Evolutionary conservation across 92 coral and sea anemone genomes (phyloP).

Genomic region (Parazoanthus swiftii): DNA sequence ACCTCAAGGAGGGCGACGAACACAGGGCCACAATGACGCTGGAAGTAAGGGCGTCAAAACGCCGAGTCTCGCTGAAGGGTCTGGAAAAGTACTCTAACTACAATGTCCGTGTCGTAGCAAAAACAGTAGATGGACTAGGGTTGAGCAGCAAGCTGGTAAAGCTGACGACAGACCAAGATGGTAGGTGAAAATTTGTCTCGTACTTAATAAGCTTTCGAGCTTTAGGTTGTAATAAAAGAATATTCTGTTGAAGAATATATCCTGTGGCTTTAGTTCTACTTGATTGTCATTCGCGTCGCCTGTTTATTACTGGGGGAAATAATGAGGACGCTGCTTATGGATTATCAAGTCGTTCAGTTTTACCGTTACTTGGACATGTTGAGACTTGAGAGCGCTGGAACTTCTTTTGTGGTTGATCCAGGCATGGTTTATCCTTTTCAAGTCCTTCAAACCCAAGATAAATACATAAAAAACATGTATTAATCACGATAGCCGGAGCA

Average conservation of each 20-base stretch:
- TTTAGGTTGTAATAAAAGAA: neutral
- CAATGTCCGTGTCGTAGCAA: conserved; percentile 57
- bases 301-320: too few species aligned
- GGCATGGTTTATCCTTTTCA: too few species aligned
- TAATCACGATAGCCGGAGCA: too few species aligned
- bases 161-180: conserved; percentile 68
- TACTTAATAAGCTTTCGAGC: neutral
- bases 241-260: neutral
- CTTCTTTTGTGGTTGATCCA: too few species aligned
- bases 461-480: too few species aligned
- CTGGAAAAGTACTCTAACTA: conserved; percentile 63
- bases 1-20: conserved; percentile 44
- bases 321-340: too few species aligned
- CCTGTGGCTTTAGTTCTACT: too few species aligned
- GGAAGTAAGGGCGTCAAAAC: conserved; percentile 44
- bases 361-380: too few species aligned
- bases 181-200: conserved; percentile 25
- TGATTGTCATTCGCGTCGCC: too few species aligned
- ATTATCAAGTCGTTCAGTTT: too few species aligned
- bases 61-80: conserved; percentile 33
- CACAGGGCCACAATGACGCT: conserved; percentile 28
- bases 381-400: too few species aligned
- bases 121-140: conserved; percentile 69
- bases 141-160: conserved; percentile 54
- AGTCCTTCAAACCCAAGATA: too few species aligned